Evolutionary conservation across 2,888 invertebrate genomes (phyloP), one percentile per base, ranked within the genome.

Genomic region (Cheilosia scutellata): DNA sequence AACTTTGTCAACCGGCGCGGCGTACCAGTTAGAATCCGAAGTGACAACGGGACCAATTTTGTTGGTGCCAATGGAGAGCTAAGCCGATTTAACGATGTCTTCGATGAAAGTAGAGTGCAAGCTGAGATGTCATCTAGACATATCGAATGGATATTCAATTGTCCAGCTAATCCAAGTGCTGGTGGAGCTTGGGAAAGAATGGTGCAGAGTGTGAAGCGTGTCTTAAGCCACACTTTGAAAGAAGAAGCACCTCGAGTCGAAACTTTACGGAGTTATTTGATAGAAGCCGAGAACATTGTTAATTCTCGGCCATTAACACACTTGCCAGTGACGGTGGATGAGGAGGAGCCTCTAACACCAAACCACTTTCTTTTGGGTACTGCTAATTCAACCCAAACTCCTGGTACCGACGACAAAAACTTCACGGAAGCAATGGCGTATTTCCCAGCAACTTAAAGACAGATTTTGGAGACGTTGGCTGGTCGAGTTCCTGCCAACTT

Each of bases 11-110:
- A 40, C 13, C 11, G 11, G 82, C 66, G 71, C n/a, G 82, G 82
- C 3, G 44, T 33, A 5, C 82, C 76, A 0, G 11, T 13, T 0
- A 31, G 49, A 9, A 79, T 80, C 25, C 31, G 49, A 31, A 70
- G 72, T 5, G 72, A 79, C n/a, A 87, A 82, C 25, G 78, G 63
- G 4, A 80, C 84, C 5, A 84, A 80, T 20, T 76, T 75, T 42
- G 9, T 57, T 20, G 84, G 65, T 27, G 75, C 82, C 5, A 53
- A 55, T 29, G 13, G 31, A 31, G 55, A 55, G 13, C 9, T 40
- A 13, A 13, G 40, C 13, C 42, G n/a, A n/a, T 13, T 42, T 42
- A 13, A n/a, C 42, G 42, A 42, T n/a, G 13, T 13, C 11, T 42
- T 42, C 42, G 42, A 42, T 42, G 42, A 42, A 13, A 42, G 42